Conservation (phyloP, 2,888 invertebrate species). For the Lucinisca nassula region DNA sequence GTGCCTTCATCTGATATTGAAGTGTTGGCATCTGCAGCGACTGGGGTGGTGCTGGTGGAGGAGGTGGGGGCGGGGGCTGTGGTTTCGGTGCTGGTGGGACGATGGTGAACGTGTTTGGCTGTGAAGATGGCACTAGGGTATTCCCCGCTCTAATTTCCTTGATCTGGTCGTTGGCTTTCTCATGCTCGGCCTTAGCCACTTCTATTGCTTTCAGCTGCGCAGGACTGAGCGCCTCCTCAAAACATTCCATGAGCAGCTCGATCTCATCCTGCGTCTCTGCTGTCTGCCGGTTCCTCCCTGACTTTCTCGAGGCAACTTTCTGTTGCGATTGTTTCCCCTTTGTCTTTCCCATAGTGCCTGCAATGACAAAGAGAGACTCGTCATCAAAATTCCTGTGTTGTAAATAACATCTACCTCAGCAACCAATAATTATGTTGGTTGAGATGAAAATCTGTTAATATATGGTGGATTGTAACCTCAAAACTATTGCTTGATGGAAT, state of each 20-base stretch:
- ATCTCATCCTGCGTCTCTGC: conserved; percentile 7
- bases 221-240: conserved; percentile 92
- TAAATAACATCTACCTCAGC: too few species aligned
- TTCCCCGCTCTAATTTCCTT: conserved; percentile 69
- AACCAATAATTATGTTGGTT: too few species aligned
- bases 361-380: background rate
- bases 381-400: too few species aligned
- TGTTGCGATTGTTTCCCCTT: background rate
- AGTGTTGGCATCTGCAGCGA: background rate
- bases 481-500: too few species aligned
- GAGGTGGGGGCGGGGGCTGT: conserved; percentile 18
- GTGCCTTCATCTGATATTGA: background rate
- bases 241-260: conserved; percentile 90
- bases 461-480: too few species aligned
- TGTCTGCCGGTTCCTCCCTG: background rate
- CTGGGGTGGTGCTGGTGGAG: conserved; percentile 15
- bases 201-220: conserved; percentile 91
- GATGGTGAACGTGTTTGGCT: conserved; percentile 64
- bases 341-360: background rate
- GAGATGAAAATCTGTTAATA: too few species aligned
- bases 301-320: background rate
- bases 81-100: conserved; percentile 51
- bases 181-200: conserved; percentile 91
- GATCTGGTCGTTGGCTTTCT: conserved; percentile 72
- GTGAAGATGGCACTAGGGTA: conserved; percentile 65